Evolutionary conservation across 2,797 vertebrate species (phyloP).

Genomic region (Rhincodon typus): DNA sequence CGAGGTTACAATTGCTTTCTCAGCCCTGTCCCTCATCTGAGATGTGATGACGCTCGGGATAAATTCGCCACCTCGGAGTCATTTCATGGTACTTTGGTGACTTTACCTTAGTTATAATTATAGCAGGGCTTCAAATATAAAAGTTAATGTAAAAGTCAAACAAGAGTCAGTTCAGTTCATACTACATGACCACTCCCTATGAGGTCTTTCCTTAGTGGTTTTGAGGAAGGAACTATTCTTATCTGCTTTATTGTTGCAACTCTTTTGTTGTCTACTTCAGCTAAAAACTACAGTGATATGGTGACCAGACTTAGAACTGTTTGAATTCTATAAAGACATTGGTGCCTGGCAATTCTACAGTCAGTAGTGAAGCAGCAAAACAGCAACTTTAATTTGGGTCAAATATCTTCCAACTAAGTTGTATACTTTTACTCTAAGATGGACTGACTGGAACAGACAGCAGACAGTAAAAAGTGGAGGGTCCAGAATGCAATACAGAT

Average conservation of each 20-base stretch:
- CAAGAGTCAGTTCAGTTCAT: neutral
- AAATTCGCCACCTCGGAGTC: too few relatives aligned
- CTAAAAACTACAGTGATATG: neutral
- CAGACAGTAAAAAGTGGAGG: neutral
- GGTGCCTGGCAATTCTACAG: neutral
- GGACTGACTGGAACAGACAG: neutral
- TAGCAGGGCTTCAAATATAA: neutral
- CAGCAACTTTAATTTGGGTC: neutral
- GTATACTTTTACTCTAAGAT: neutral
- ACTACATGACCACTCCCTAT: neutral
- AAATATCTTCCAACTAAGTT: neutral
- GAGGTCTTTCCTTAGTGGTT: neutral
- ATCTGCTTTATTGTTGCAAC: neutral
- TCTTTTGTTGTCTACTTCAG: neutral
- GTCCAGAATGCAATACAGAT: neutral
- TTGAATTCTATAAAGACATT: neutral
- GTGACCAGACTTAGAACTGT: neutral
- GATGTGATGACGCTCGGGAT: too few relatives aligned
- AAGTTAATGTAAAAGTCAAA: neutral
- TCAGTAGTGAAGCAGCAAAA: neutral
- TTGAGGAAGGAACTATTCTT: neutral
- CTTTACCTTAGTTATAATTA: neutral
- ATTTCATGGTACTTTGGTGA: too few relatives aligned
- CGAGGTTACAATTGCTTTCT: too few relatives aligned
- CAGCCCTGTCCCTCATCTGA: too few relatives aligned